Evolutionary conservation across 92 coral and sea anemone species (phyloP), one percentile per base, ranked within the genome.

Genomic region (Phenganax stokvisi): DNA sequence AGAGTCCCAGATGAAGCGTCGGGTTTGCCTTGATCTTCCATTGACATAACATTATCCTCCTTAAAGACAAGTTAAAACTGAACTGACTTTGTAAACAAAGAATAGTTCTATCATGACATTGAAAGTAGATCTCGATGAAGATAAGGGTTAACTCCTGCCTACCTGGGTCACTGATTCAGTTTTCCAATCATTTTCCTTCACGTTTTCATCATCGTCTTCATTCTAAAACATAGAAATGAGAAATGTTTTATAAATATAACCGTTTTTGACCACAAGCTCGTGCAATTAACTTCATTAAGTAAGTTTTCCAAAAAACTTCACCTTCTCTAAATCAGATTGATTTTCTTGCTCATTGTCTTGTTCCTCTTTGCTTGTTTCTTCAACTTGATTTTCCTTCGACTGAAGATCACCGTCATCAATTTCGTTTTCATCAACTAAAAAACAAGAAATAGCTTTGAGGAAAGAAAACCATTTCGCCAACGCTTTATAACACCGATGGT

Each of bases 91-190:
- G 65, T 20, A 13, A 3, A 2, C 31, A 65, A 11, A 3, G 71
- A 15, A 65, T 44, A 9, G 28, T 28, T 17, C 31, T 44, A 17
- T 28, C 28, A 11, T 11, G 28, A 65, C 7, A 1, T 3, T 28
- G 31, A 44, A 17, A 65, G 15, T 11, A 3, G 65, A 59, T 12
- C 65, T 37, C 47, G 47, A 37, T 37, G 5, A 37, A 37, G 47
- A 37, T 0, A 37, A 37, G 47, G 47, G 47, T 5, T 37, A 37
- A 37, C 47, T 37, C 47, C 47, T 37, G 47, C 5, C 5, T 37
- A 91, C 97, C 96, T 93, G 81, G 67, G 85, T 83, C 77, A 89
- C 88, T 52, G 89, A 84, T 13, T 89, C 80, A 29, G 96, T 91
- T 81, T 80, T 89, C 97, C 97, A 93, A 75, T 89, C 90, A 10